Conservation (phyloP, 2,797 vertebrate genomes). For the Anabas testudineus region DNA sequence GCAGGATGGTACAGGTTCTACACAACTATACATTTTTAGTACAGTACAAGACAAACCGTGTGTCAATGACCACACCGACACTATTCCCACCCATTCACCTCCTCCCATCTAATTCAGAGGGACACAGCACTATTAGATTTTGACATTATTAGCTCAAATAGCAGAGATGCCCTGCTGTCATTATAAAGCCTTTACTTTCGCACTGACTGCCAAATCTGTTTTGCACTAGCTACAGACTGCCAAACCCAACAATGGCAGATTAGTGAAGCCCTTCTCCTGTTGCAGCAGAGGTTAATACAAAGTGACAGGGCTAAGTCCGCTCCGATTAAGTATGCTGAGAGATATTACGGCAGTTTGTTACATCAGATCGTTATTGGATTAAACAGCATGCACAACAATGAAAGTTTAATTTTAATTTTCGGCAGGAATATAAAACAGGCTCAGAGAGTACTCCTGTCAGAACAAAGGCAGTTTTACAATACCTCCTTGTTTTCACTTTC, state of each 20-base stretch:
- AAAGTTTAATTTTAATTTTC: slow-evolving; percentile 94
- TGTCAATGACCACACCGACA: slow-evolving; percentile 37
- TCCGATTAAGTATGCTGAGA: slow-evolving; percentile 97
- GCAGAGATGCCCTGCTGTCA: slow-evolving; percentile 84
- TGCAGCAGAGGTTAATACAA: slow-evolving; percentile 99
- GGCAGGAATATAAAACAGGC: slow-evolving; percentile 77
- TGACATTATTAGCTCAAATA: slow-evolving; percentile 86
- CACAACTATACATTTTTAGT: slow-evolving; percentile 8
- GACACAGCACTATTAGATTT: slow-evolving; percentile 81
- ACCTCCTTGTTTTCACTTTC: slow-evolving; percentile 72
- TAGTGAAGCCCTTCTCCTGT: slow-evolving; percentile 94
- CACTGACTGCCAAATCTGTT: slow-evolving; percentile 90
- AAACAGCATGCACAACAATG: slow-evolving; percentile 94
- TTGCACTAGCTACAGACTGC: slow-evolving; percentile 90
- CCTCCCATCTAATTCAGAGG: slow-evolving; percentile 73
- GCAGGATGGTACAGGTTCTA: slow-evolving; percentile 12
- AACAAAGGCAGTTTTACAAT: slow-evolving; percentile 79
- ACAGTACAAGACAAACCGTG: slow-evolving; percentile 13
- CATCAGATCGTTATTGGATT: slow-evolving; percentile 98
- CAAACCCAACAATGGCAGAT: slow-evolving; percentile 96
- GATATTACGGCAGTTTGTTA: slow-evolving; percentile 95
- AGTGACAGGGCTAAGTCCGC: slow-evolving; percentile 98
- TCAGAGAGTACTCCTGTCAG: slow-evolving; percentile 76
- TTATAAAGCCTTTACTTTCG: slow-evolving; percentile 84
- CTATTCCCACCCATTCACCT: slow-evolving; percentile 73